Percentiles rank a stretch among this genome's conserved stretches.
phyloP scores from a whole-genome alignment of 2,888 invertebrate genomes.

The Cheilosia variabilis region DNA sequence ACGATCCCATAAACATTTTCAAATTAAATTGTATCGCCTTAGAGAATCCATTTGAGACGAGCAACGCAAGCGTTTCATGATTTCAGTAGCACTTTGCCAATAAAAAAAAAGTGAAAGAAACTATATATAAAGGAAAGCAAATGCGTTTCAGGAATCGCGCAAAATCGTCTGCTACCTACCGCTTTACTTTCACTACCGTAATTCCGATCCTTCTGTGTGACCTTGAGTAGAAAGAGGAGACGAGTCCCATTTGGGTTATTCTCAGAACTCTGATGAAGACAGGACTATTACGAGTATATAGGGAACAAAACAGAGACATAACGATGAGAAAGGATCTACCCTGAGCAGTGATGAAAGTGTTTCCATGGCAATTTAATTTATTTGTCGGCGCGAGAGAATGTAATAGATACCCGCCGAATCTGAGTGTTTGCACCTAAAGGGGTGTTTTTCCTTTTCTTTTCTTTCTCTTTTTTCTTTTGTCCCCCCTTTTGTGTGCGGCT shows the following conservation, averaged over 20 bases:
- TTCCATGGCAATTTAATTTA: constrained; percentile 72
- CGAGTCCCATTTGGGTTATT: constrained; percentile 48
- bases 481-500: background rate
- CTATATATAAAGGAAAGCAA: background rate
- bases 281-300: background rate
- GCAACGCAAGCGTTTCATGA: constrained; percentile 66
- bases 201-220: constrained; percentile 34
- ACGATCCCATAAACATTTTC: constrained; percentile 73
- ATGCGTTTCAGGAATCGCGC: constrained; percentile 35
- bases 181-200: constrained; percentile 19
- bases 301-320: constrained; percentile 48
- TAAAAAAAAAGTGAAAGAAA: constrained; percentile 1
- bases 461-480: too few species aligned
- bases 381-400: constrained; percentile 53
- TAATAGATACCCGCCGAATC: constrained; percentile 52
- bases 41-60: constrained; percentile 70
- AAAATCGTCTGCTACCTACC: constrained; percentile 22
- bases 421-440: constrained; percentile 37
- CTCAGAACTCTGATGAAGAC: constrained; percentile 5
- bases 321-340: constrained; percentile 36
- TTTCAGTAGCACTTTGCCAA: constrained; percentile 54
- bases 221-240: constrained; percentile 45
- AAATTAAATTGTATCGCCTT: constrained; percentile 74
- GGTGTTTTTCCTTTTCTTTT: constrained; percentile 15
- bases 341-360: constrained; percentile 69